phyloP scores from a whole-genome alignment of 2,113 vertebrate genomes.

The Osmerus eperlanus region DNA sequence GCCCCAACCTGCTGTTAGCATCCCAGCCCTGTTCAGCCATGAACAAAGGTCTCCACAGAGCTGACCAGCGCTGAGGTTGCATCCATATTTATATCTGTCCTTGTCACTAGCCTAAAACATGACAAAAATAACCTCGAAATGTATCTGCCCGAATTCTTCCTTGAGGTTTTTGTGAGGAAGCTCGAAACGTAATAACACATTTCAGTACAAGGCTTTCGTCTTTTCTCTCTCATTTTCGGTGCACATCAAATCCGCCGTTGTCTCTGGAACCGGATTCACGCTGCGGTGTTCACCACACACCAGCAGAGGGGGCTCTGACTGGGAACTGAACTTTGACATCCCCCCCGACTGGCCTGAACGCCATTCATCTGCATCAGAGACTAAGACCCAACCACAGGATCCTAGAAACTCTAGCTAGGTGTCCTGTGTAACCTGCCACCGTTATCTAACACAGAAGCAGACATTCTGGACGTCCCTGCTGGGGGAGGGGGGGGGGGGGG shows the following conservation, averaged over 20 bases:
- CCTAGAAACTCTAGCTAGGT: no score
- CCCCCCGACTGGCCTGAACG: neutral
- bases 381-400: no score
- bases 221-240: neutral
- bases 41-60: conserved; percentile 35
- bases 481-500: neutral
- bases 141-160: neutral
- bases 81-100: conserved; percentile 52
- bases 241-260: neutral
- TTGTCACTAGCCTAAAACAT: neutral
- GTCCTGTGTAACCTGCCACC: neutral
- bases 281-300: conserved; percentile 27
- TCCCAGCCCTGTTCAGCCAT: conserved; percentile 40
- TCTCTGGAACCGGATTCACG: neutral
- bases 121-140: neutral
- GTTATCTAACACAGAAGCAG: conserved; percentile 17
- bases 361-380: no score
- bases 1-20: conserved; percentile 34
- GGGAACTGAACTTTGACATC: conserved; percentile 1
- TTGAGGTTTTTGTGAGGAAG: neutral
- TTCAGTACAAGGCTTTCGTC: neutral
- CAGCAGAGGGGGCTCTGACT: conserved; percentile 39
- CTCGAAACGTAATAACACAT: neutral
- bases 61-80: conserved; percentile 7
- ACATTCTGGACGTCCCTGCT: conserved; percentile 15